Evolutionary conservation across 2,113 vertebrate species (phyloP).

Genomic region (Climacteris rufus): DNA sequence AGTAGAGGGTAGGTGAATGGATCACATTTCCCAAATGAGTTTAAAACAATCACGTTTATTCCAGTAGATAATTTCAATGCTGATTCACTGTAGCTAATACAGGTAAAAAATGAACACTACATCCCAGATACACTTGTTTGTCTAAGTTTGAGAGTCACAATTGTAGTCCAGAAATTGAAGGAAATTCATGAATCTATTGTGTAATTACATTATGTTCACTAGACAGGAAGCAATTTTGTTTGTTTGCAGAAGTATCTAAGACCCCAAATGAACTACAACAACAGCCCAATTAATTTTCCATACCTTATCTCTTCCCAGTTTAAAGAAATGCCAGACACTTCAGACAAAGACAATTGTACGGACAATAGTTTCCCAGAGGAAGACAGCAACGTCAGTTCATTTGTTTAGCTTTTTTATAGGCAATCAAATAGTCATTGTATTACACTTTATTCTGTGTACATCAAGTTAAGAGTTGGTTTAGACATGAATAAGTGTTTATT

Average conservation of each 20-base stretch:
- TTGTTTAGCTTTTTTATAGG: neutral
- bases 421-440: constrained; percentile 51
- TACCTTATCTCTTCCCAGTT: neutral
- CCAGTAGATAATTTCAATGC: neutral
- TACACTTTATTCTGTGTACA: constrained; percentile 36
- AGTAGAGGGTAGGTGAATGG: neutral
- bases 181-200: neutral
- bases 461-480: constrained; percentile 31
- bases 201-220: neutral
- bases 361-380: neutral
- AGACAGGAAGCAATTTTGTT: neutral
- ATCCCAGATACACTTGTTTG: neutral
- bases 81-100: neutral
- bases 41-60: neutral
- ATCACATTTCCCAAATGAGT: neutral
- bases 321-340: neutral
- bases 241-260: neutral
- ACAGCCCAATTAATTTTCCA: neutral
- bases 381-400: neutral
- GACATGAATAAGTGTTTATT: constrained; percentile 44
- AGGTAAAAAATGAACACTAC: neutral
- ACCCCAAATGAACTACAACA: neutral
- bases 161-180: neutral
- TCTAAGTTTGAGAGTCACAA: neutral
- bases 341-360: neutral